Conservation (phyloP, 2,797 vertebrate species). For the Chrysolophus pictus region DNA sequence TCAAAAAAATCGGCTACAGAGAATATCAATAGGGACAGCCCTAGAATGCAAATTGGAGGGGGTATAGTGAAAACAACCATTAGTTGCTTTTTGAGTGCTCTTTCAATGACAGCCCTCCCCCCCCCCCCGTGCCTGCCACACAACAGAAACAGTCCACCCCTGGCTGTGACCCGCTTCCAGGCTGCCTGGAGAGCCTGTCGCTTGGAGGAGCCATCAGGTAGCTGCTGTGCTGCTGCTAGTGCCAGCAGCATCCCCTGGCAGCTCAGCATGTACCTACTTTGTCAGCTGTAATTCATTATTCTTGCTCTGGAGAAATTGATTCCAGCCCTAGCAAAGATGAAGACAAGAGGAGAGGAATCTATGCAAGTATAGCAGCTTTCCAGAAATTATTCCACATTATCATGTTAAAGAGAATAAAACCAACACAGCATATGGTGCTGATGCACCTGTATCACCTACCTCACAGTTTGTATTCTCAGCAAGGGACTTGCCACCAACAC, state of each 20-base stretch:
- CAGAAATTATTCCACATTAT: neutral
- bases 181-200: neutral
- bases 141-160: neutral
- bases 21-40: neutral
- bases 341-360: neutral
- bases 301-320: neutral
- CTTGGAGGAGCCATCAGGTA: neutral
- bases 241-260: neutral
- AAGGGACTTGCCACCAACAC: neutral
- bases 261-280: neutral
- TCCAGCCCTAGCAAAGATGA: neutral
- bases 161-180: neutral
- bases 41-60: neutral
- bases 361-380: neutral
- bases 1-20: neutral
- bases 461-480: neutral
- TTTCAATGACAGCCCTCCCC: neutral
- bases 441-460: neutral
- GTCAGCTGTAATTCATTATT: neutral
- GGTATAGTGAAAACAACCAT: neutral
- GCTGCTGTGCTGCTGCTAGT: neutral
- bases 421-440: neutral
- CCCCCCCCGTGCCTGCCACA: neutral
- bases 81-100: neutral
- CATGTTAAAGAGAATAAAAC: neutral